Evolutionary conservation across 2,113 vertebrate species (phyloP), one percentile per base, ranked within the genome.

Genomic region (Passer domesticus): DNA sequence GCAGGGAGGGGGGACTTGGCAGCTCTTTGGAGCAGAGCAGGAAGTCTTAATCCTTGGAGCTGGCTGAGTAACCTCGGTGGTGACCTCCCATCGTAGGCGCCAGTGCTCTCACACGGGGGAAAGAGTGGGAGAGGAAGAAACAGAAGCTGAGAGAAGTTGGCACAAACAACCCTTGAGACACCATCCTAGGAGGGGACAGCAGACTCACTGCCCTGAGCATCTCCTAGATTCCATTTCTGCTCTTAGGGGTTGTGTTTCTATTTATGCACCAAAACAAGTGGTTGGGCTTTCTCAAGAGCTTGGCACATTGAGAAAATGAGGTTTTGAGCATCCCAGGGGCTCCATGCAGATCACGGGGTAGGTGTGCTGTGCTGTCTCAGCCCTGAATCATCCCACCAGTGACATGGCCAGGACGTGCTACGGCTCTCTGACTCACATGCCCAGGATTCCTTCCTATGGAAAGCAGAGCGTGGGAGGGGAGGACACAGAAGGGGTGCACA

Each of bases 381-480:
- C 5, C 64, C 75, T 87, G 91, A 96, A 43, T 94, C 91, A 94
- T 15, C 83, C 24, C 60, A 14, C 90, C 75, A 83, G 89, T 78
- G 92, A 87, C 89, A 94, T 0, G 3, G 72, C 56, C 66, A 67
- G 90, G 81, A 77, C 0, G 2, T 0, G 3, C 94, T 76, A 9
- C 6, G 11, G 88, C 60, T 87, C 91, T 87, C 68, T 95, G 94
- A 96, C 94, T 94, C 96, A 95, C 89, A 96, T 4, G 79, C 41
- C 67, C 92, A 93, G 90, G 92, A 93, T 95, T 94, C 92, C 83
- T 94, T 82, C 88, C 95, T 66, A 5, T 1, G 72, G 93, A 96
- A 93, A 92, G 80, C 89, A 91, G 73, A 81, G 89, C 73, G 91
- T 97, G 92, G 96, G 94, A 95, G 83, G 83, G 35, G 68, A 90